Base-by-base conservation (phyloP, 1,140 invertebrate genomes). In the Harpegnathos saltator region DNA sequence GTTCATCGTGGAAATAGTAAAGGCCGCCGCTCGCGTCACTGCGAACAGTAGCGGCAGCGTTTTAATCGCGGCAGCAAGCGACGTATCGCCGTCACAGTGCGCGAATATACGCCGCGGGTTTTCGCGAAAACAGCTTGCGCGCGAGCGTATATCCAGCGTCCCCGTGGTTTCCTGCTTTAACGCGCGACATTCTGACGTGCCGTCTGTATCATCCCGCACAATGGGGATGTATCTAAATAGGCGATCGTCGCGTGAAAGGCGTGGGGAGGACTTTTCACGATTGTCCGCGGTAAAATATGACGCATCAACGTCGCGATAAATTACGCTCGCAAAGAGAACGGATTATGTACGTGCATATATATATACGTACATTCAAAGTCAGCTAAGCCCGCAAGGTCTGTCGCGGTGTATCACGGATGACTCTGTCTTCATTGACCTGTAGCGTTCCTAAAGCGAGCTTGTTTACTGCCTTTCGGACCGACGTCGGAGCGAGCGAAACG, bases 191-290 rank as follows among this genome's bases (percentile, higher is more conserved):
- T 68, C 26, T 59, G 82, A 80, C 59, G 48, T 66, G 73, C 24
- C 63, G 74, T 26, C 61, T 77, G 14, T 82, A 29, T 33, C 48
- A 44, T 48, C 3, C 19, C 33, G 24, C 33, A 77, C 61, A 82
- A 77, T 82, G 3, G 50, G 22, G 33, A 77, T 48, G 24, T 80
- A 83, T 83, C 74, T 83, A 83, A 83, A 68, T 83, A 68, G 82
- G 75, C 56, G 62, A 83, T 68, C 62, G 54, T 38, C 26, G 63
- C 54, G 38, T 48, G 71, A 82, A 82, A 61, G 56, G 65, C 38
- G 50, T 54, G 33, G 33, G 38, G 63, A 24, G 38, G 63, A 29
- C 59, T 65, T 58, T 65, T 65, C 69, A 84, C 59, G 78, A 84
- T 87, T 80, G 71, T 86, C 11, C 58, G 58, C 54, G 22, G 72